phyloP scores from a whole-genome alignment of 2,113 vertebrate species.

The Coturnix japonica region DNA sequence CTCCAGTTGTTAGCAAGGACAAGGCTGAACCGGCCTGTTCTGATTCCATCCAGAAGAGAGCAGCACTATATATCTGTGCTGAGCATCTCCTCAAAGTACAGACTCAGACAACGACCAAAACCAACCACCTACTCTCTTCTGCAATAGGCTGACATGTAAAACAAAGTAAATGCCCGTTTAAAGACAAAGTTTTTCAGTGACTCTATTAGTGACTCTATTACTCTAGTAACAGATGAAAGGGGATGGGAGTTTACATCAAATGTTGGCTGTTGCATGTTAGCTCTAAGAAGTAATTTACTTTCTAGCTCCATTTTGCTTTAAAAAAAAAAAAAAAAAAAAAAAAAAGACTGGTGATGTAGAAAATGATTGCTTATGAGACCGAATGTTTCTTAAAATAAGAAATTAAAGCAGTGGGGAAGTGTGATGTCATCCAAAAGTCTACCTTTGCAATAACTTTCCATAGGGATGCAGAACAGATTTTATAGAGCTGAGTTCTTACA shows the following conservation, averaged over 20 bases:
- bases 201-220: too few relatives aligned
- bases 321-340: background rate
- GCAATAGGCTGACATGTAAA: background rate
- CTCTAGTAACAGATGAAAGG: too few relatives aligned
- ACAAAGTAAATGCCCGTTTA: background rate
- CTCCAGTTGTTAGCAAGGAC: background rate
- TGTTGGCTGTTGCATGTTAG: background rate
- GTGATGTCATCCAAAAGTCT: background rate
- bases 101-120: background rate
- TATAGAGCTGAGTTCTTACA: background rate
- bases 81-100: background rate
- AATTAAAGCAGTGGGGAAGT: background rate
- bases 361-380: background rate
- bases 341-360: background rate
- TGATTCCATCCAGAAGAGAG: slow-evolving; percentile 47
- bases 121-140: background rate
- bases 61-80: background rate
- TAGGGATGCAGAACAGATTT: background rate
- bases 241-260: background rate
- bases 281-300: background rate
- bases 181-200: background rate
- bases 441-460: background rate
- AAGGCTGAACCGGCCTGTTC: background rate
- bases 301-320: background rate
- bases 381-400: background rate